Conservation (phyloP, 2,888 invertebrate species). For the Flexamia atlantica region DNA sequence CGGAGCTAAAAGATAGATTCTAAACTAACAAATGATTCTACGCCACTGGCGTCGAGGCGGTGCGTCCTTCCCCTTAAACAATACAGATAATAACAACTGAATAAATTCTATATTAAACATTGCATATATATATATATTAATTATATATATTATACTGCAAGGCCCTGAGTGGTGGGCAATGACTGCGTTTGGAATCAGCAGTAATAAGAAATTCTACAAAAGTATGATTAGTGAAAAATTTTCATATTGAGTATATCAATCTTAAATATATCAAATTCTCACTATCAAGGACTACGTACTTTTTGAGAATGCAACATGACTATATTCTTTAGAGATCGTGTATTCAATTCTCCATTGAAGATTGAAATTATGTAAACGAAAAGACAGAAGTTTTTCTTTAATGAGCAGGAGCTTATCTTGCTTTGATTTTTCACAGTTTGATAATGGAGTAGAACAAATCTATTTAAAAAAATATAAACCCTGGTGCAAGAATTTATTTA, state of each 20-base stretch:
- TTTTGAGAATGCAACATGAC: no score
- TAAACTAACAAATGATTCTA: slow-evolving; percentile 47
- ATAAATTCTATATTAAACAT: slow-evolving; percentile 63
- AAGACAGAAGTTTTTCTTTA: background rate
- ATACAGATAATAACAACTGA: slow-evolving; percentile 55
- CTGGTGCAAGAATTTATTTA: no score
- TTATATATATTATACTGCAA: slow-evolving; percentile 54
- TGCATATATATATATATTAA: slow-evolving; percentile 54
- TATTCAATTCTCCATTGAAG: no score
- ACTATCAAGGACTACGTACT: no score
- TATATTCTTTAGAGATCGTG: no score
- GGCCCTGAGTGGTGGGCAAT: slow-evolving; percentile 12
- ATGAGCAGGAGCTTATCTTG: background rate
- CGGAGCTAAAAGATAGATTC: slow-evolving; percentile 51
- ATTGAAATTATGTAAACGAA: background rate
- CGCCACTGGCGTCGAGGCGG: slow-evolving; percentile 16
- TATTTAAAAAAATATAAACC: no score
- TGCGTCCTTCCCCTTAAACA: slow-evolving; percentile 31
- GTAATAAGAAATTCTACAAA: no score
- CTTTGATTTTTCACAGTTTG: no score
- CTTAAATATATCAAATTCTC: no score
- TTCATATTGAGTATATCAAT: no score
- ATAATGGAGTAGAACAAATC: no score
- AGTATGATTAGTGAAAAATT: no score
- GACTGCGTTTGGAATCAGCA: background rate